Evolutionary conservation across 2,797 vertebrate genomes (phyloP), one percentile per base, ranked within the genome.

Genomic region (Adrianichthys oophorus): DNA sequence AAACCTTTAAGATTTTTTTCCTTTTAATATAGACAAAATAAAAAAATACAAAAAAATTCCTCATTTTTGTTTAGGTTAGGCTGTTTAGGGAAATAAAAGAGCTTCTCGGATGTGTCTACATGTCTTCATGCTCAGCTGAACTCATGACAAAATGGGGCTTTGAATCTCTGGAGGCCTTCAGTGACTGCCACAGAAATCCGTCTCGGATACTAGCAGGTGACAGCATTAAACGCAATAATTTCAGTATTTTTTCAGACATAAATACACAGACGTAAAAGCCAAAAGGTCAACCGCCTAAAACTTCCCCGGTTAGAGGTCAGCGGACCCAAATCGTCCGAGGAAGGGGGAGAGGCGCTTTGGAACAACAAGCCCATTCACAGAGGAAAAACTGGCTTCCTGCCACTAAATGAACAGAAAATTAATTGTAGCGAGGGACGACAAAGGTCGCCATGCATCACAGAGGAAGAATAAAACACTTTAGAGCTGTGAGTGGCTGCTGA

Each of bases 241-340:
- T 82, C 76, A 72, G 82, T 85, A 61, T 89, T 91, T 91, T 89
- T 80, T 84, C 77, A 88, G 79, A 79, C 80, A 65, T 90, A 87
- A 86, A 89, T 85, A 85, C 54, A 70, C 85, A 88, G 86, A 88
- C 81, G 49, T 51, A 23, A 65, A 74, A 77, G 91, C 84, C 82
- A 83, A 75, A 74, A 90, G 91, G 91, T 91, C 83, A 85, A 48
- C 78, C 49, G 84, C 84, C 74, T 92, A 91, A 91, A 92, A 90
- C 81, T 78, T 89, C 83, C 86, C 83, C 67, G 71, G 85, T 89
- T 62, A 70, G 81, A 69, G 85, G 84, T 86, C 72, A 76, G 68
- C 37, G 51, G 76, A 70, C 60, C 16, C 53, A 13, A 46, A 65
- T 60, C 49, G 65, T 68, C 61, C 64, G 62, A 41, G 56, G 21